phyloP scores from a whole-genome alignment of 2,888 invertebrate species.

The Leuctra nigra region DNA sequence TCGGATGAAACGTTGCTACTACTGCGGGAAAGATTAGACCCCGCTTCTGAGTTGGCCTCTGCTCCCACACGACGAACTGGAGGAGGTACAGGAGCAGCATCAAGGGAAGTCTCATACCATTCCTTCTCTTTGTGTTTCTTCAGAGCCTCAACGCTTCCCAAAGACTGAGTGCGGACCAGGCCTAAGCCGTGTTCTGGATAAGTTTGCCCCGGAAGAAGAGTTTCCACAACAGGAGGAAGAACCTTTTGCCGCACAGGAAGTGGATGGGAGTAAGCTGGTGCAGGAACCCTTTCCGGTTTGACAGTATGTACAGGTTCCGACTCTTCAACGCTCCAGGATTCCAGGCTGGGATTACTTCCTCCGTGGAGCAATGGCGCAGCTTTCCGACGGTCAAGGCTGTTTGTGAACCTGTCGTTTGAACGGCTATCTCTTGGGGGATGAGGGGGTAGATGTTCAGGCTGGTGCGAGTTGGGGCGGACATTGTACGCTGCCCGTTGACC shows the following conservation, averaged over 20 bases:
- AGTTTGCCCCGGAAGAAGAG: constrained; percentile 38
- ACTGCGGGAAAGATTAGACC: constrained; percentile 23
- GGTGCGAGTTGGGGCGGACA: neutral
- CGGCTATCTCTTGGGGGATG: neutral
- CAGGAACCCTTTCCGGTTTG: neutral
- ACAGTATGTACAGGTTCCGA: constrained; percentile 8
- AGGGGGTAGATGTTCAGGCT: neutral
- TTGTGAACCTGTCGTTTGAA: constrained; percentile 31
- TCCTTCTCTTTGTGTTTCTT: constrained; percentile 24
- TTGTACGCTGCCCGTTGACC: constrained; percentile 1
- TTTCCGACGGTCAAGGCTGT: constrained; percentile 51
- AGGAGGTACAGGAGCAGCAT: constrained; percentile 29
- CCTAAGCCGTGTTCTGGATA: constrained; percentile 36
- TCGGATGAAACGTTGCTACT: constrained; percentile 24
- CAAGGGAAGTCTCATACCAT: constrained; percentile 41
- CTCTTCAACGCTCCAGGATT: constrained; percentile 28
- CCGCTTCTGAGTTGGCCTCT: constrained; percentile 11
- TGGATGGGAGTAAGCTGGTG: constrained; percentile 26
- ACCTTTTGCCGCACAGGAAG: constrained; percentile 29
- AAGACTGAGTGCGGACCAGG: constrained; percentile 48
- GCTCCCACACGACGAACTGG: neutral
- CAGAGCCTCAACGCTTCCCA: constrained; percentile 49
- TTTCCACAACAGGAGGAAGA: constrained; percentile 30
- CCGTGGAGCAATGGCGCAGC: constrained; percentile 21
- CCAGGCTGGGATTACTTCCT: constrained; percentile 27